These are phyloP conservation scores for Elymnias hypermnestra DNA, from an alignment of 1,140 invertebrate genomes.

Conservation along the genomic window DNA sequence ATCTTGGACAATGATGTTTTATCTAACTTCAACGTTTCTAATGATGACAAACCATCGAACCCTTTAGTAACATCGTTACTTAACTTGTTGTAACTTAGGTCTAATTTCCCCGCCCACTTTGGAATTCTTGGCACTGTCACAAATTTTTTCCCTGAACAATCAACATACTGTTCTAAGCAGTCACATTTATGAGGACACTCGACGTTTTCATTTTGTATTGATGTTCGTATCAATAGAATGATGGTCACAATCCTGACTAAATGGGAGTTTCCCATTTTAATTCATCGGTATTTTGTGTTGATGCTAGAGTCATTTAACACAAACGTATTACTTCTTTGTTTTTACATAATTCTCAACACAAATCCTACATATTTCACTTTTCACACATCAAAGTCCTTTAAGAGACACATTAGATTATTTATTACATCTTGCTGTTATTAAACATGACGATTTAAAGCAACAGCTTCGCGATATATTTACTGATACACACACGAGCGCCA, in stretches of 20 bases:
- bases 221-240: constrained; percentile 47
- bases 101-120: constrained; percentile 79
- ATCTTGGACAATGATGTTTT: constrained; percentile 71
- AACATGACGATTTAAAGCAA: constrained; percentile 33
- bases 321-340: constrained; percentile 42
- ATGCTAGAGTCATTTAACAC: constrained; percentile 49
- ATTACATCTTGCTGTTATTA: constrained; percentile 44
- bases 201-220: constrained; percentile 56
- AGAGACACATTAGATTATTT: constrained; percentile 29
- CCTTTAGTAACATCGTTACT: constrained; percentile 49
- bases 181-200: constrained; percentile 77
- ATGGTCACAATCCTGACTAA: constrained; percentile 55
- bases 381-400: constrained; percentile 24
- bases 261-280: constrained; percentile 68
- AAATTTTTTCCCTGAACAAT: constrained; percentile 79
- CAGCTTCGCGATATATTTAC: constrained; percentile 58
- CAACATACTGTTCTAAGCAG: constrained; percentile 77
- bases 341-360: constrained; percentile 59
- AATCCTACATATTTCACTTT: constrained; percentile 18
- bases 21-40: constrained; percentile 75
- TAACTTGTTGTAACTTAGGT: constrained; percentile 71
- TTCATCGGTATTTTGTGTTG: constrained; percentile 60
- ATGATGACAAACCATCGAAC: constrained; percentile 45
- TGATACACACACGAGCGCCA: constrained; percentile 48
- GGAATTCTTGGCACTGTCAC: constrained; percentile 77